Percentiles rank a stretch among this genome's conserved stretches.
Evolutionary conservation across 1,140 invertebrate genomes (phyloP).

Genomic region (Nylanderia fulva): DNA sequence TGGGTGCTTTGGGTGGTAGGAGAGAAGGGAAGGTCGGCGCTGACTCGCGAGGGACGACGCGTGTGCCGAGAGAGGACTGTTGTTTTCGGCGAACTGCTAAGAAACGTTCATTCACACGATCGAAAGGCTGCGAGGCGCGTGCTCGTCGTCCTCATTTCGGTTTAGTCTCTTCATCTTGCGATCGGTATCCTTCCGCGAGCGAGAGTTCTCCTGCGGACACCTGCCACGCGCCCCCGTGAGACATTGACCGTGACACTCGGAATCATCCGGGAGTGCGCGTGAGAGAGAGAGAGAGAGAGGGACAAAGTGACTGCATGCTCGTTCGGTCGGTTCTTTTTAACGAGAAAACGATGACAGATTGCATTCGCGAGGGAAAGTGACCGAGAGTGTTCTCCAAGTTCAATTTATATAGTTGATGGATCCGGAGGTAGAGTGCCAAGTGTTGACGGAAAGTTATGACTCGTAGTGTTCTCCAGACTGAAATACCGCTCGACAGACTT

Average conservation of each 20-base stretch:
- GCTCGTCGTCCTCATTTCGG: neutral
- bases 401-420: neutral
- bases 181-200: conserved; percentile 43
- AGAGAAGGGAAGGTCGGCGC: conserved; percentile 70
- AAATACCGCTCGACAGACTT: neutral
- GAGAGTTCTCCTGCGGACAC: conserved; percentile 64
- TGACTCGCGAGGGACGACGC: conserved; percentile 72
- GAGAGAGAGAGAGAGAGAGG: conserved; percentile 47
- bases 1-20: conserved; percentile 72
- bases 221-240: conserved; percentile 72
- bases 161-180: neutral
- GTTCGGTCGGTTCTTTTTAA: neutral
- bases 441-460: neutral
- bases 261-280: conserved; percentile 58
- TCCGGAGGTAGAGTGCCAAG: neutral
- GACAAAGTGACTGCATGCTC: conserved; percentile 23
- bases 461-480: neutral
- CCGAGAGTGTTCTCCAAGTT: neutral
- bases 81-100: conserved; percentile 73
- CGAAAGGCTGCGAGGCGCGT: conserved; percentile 55
- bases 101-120: conserved; percentile 74
- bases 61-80: conserved; percentile 72
- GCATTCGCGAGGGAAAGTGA: neutral
- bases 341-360: conserved; percentile 16
- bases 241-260: conserved; percentile 77